Conservation (phyloP, 2,113 vertebrate genomes). For the Mellivora capensis region DNA sequence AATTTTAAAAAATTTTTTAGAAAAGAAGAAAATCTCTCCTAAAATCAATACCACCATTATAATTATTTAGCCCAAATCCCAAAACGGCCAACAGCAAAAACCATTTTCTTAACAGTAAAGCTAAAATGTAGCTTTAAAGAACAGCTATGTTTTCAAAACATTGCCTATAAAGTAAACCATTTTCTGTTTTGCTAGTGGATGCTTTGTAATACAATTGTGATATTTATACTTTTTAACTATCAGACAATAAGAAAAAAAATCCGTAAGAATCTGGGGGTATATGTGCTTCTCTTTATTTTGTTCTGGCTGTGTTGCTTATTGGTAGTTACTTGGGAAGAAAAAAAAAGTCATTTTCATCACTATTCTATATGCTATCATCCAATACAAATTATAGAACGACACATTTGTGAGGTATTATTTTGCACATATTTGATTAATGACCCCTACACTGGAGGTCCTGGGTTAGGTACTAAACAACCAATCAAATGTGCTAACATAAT, state of each 20-base stretch:
- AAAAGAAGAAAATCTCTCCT: background rate
- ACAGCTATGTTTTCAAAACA: slow-evolving; percentile 79
- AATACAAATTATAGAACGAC: slow-evolving; percentile 74
- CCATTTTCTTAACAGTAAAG: slow-evolving; percentile 43
- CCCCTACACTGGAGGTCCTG: background rate
- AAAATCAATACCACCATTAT: slow-evolving; percentile 37
- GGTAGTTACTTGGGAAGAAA: slow-evolving; percentile 75
- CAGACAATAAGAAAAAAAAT: slow-evolving; percentile 80
- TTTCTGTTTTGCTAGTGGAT: slow-evolving; percentile 76
- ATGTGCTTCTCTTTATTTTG: slow-evolving; percentile 73
- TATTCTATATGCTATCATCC: slow-evolving; percentile 54
- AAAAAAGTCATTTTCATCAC: slow-evolving; percentile 76
- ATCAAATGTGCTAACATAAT: background rate
- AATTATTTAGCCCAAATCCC: slow-evolving; percentile 7
- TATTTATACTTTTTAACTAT: slow-evolving; percentile 80
- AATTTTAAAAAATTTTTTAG: background rate
- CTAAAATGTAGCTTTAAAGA: slow-evolving; percentile 73
- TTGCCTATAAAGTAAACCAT: slow-evolving; percentile 71
- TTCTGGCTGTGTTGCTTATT: slow-evolving; percentile 76
- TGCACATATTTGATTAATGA: background rate
- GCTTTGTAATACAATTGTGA: slow-evolving; percentile 78
- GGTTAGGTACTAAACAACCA: background rate
- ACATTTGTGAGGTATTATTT: slow-evolving; percentile 59
- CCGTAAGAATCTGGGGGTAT: slow-evolving; percentile 78
- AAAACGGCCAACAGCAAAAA: slow-evolving; percentile 59